Conservation (phyloP, 2,888 invertebrate genomes). For the Mamestra brassicae region DNA sequence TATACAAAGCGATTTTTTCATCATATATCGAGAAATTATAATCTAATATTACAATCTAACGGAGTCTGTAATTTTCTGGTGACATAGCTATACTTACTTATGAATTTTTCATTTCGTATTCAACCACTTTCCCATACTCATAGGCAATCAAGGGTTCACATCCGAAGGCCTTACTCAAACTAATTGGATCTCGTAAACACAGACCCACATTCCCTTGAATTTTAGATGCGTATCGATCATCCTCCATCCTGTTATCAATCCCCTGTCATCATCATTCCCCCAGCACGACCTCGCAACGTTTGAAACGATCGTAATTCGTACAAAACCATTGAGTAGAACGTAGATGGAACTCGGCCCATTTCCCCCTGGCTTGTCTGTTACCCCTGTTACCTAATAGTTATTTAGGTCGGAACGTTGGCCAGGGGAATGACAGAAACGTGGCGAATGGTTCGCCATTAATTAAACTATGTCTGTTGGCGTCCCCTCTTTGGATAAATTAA, state of each 20-base stretch:
- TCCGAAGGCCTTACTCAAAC: not conserved
- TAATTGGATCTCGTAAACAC: constrained; percentile 34
- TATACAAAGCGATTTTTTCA: no score
- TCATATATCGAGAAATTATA: no score
- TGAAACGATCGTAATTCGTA: constrained; percentile 21
- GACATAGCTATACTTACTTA: not conserved
- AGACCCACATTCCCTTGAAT: constrained; percentile 32
- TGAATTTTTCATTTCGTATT: not conserved
- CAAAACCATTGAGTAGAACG: constrained; percentile 26
- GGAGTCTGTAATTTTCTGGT: no score
- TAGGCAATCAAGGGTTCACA: not conserved
- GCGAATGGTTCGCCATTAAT: constrained; percentile 51
- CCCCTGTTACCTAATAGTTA: constrained; percentile 38
- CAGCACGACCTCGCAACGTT: constrained; percentile 10
- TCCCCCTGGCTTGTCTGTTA: constrained; percentile 20
- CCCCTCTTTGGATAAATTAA: constrained; percentile 46
- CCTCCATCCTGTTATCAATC: constrained; percentile 23
- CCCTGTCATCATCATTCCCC: constrained; percentile 11
- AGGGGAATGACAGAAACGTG: constrained; percentile 35
- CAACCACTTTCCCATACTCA: not conserved
- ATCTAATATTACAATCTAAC: no score
- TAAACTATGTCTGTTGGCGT: constrained; percentile 44
- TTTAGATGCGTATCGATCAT: constrained; percentile 21
- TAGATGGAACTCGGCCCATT: constrained; percentile 31
- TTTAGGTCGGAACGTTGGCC: constrained; percentile 43